These are phyloP conservation scores for Aythya fuligula DNA, from an alignment of 2,797 vertebrate genomes.

Conservation along the genomic window DNA sequence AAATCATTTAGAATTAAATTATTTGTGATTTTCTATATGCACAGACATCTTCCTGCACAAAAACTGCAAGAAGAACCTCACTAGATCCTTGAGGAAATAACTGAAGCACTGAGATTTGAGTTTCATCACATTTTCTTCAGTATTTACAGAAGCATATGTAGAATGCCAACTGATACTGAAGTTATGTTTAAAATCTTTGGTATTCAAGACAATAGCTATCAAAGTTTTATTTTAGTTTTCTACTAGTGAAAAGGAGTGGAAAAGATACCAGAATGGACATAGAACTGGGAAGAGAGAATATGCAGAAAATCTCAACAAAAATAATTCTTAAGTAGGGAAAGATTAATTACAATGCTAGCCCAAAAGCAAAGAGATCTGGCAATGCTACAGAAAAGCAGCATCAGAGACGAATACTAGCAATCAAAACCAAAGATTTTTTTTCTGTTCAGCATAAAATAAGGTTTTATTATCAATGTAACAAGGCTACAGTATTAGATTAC, in stretches of 20 bases:
- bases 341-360: neutral
- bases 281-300: neutral
- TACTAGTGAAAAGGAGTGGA: neutral
- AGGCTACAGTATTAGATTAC: neutral
- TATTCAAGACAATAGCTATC: neutral
- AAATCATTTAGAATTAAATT: conserved; percentile 2
- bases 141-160: neutral
- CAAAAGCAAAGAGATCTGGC: neutral
- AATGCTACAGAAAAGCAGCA: neutral
- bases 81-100: neutral
- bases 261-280: neutral
- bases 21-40: neutral
- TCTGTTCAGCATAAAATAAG: neutral
- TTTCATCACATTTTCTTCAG: neutral
- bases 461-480: neutral
- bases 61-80: neutral
- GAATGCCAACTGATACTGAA: neutral
- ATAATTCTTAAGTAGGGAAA: neutral
- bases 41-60: neutral
- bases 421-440: neutral
- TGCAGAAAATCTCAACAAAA: neutral
- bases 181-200: neutral
- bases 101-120: neutral
- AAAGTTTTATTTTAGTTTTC: neutral
- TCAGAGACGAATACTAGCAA: neutral